These are phyloP conservation scores for Saturnia pavonia DNA, from an alignment of 2,888 invertebrate genomes.

Conservation along the genomic window DNA sequence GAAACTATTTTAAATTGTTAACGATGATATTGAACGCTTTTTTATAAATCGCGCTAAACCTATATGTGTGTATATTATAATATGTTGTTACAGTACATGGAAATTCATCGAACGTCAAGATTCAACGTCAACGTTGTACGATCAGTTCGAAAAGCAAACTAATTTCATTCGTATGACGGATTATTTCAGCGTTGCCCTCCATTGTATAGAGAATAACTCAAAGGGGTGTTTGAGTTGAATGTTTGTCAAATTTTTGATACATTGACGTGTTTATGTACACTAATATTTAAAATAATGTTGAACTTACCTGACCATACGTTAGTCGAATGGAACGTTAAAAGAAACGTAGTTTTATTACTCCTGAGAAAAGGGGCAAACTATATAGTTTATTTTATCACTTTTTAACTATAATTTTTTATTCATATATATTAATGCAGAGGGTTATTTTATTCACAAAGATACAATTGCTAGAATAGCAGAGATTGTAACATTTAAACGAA, in stretches of 20 bases:
- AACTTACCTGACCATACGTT: background rate
- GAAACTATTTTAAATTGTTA: background rate
- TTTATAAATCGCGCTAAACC: background rate
- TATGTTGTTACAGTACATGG: too few relatives aligned
- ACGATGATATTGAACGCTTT: background rate
- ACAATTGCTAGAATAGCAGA: background rate
- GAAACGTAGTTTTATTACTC: background rate
- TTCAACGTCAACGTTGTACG: background rate
- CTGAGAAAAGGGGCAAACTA: background rate
- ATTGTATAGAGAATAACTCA: constrained; percentile 1
- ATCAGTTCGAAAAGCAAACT: constrained; percentile 10
- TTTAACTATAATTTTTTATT: background rate
- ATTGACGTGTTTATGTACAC: background rate
- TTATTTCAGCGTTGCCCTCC: constrained; percentile 1
- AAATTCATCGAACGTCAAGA: constrained; percentile 1
- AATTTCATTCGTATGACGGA: constrained; percentile 8
- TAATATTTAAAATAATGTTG: background rate
- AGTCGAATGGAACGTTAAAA: background rate
- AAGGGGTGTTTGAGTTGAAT: constrained; percentile 7
- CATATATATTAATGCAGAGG: background rate
- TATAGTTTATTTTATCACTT: background rate
- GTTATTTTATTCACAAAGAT: background rate
- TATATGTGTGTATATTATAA: background rate
- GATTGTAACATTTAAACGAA: background rate
- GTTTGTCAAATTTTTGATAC: background rate